Evolutionary conservation across 2,113 vertebrate species (phyloP).

Genomic region (Chamaetylas fuelleborni): DNA sequence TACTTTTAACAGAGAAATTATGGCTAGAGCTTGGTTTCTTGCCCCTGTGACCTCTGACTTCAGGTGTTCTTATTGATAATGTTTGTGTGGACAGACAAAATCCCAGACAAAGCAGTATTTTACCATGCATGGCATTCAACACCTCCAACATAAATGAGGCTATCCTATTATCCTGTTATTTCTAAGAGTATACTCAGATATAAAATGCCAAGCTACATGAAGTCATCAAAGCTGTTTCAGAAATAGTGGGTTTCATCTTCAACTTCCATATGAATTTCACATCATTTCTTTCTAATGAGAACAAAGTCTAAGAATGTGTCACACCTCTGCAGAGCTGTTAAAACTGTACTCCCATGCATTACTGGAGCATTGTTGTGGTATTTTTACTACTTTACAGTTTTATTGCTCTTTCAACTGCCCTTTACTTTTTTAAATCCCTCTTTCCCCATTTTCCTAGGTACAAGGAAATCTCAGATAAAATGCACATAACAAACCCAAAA

Average conservation of each 20-base stretch:
- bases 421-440: neutral
- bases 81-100: neutral
- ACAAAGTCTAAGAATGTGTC: neutral
- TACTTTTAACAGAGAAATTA: neutral
- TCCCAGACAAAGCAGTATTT: neutral
- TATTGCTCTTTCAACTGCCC: neutral
- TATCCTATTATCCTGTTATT: neutral
- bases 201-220: neutral
- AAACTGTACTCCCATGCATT: neutral
- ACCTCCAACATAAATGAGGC: neutral
- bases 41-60: neutral
- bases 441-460: neutral
- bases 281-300: neutral
- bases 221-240: neutral
- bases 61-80: accelerated
- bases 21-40: neutral
- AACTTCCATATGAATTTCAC: neutral
- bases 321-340: neutral
- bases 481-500: neutral
- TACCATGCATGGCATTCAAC: neutral
- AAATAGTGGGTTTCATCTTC: neutral
- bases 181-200: neutral
- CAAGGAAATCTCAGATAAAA: neutral
- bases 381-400: neutral
- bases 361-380: neutral